Evolutionary conservation across 2,797 vertebrate species (phyloP), one percentile per base, ranked within the genome.

Genomic region (Manis pentadactyla): DNA sequence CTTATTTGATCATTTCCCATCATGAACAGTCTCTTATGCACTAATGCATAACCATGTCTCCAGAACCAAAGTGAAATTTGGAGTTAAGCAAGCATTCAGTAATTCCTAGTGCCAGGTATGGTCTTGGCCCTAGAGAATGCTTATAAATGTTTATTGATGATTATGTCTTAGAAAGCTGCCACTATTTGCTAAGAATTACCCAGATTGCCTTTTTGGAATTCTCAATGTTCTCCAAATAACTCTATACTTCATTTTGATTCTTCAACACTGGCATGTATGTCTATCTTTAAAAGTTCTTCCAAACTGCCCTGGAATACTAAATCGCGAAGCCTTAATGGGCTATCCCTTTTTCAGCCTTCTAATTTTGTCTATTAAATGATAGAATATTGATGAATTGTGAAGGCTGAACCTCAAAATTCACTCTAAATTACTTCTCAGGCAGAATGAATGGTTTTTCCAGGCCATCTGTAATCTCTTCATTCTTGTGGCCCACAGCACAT

Each of bases 71-170:
- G 59, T n/a, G n/a, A 91, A 93, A 66, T 9, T 86, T 53, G 25
- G 21, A 84, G 12, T 14, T 85, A 42, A 87, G 64, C 7, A 29
- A 95, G 73, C 39, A 66, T 25, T 83, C 51, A 49, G 17, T 75
- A 88, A 87, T 81, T 63, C 73, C 68, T 75, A 37, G 5, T 73
- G n/a, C 49, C 63, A 91, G 57, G 29, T 89, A 77, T 57, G 51
- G 57, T 88, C 63, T 90, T 79, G 15, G 46, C 18, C 66, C 42
- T 79, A 49, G 21, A 11, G 9, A 17, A 88, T 83, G 21, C 34
- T 89, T 87, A 89, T n/a, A 82, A 88, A 61, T 66, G 46, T 83
- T 95, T 94, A 86, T 53, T 96, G 73, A 81, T 88, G 39, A 93
- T 71, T 74, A 85, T 79, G 34, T 64, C 23, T 92, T 95, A 75